Evolutionary conservation across 2,797 vertebrate species (phyloP).

Genomic region (Sylvia borin): DNA sequence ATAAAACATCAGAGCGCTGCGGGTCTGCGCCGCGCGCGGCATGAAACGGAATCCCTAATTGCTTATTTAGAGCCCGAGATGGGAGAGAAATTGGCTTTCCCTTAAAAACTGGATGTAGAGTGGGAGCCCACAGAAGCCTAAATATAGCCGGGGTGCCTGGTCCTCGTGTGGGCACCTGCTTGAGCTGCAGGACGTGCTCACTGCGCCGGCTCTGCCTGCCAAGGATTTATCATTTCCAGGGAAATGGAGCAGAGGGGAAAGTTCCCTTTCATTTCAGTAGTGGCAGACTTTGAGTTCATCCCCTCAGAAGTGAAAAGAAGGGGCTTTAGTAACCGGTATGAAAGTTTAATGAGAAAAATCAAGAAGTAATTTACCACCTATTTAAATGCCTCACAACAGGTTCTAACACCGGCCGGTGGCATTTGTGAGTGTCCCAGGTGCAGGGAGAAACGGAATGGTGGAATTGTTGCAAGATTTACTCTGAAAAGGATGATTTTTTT

Average conservation of each 20-base stretch:
- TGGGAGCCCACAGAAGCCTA: background rate
- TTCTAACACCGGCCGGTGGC: background rate
- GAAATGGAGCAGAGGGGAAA: background rate
- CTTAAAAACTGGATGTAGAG: background rate
- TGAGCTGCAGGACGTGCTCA: accelerated
- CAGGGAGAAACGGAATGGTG: background rate
- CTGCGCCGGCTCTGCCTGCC: background rate
- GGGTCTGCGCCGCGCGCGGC: background rate
- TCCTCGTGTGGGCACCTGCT: accelerated
- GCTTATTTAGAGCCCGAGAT: background rate
- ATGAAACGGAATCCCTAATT: background rate
- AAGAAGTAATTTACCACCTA: slow-evolving; percentile 2
- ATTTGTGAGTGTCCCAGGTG: background rate
- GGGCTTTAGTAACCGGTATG: background rate
- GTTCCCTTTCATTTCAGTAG: background rate
- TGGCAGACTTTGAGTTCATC: background rate
- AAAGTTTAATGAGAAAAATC: slow-evolving; percentile 51
- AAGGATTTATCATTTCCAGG: background rate
- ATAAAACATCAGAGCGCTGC: background rate
- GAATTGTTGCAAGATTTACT: slow-evolving; percentile 15
- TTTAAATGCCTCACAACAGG: background rate
- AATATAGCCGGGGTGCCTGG: background rate
- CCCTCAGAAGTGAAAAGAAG: slow-evolving; percentile 19
- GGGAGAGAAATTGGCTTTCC: background rate
- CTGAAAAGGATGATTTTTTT: background rate